Conservation (phyloP, 2,797 vertebrate genomes). For the Perodicticus potto region DNA sequence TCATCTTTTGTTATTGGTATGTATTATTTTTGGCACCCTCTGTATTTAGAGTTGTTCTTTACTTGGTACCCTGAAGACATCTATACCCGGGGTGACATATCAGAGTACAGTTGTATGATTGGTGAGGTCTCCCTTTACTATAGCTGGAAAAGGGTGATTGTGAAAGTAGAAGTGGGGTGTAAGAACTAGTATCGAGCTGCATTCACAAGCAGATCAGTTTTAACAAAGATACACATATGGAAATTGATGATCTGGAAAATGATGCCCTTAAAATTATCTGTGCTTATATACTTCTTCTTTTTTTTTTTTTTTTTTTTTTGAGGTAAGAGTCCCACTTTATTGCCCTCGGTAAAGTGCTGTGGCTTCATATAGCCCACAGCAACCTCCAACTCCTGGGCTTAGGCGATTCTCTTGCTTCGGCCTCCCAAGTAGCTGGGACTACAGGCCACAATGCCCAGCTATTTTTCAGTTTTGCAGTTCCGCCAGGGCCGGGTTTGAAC, state of each 20-base stretch:
- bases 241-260: conserved; percentile 27
- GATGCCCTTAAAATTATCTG: conserved; percentile 13
- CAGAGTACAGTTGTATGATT: not conserved
- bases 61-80: conserved; percentile 48
- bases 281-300: not conserved
- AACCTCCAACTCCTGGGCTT: too few species aligned
- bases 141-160: not conserved
- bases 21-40: too few species aligned
- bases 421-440: too few species aligned
- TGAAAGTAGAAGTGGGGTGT: not conserved
- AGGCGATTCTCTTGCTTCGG: too few species aligned
- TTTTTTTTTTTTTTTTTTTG: too few species aligned
- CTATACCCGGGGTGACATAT: not conserved
- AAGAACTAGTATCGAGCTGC: not conserved
- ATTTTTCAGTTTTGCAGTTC: too few species aligned
- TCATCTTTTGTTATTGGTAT: too few species aligned
- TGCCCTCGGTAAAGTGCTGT: too few species aligned
- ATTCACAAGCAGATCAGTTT: conserved; percentile 6
- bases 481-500: too few species aligned
- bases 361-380: too few species aligned
- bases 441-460: too few species aligned
- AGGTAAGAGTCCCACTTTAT: too few species aligned
- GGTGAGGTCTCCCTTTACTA: not conserved
- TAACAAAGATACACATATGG: not conserved
- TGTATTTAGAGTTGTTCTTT: conserved; percentile 25